A percentile compares a stretch with the other conserved stretches of the same genome.
These are phyloP conservation scores for Dermochelys coriacea DNA, from an alignment of 2,797 vertebrate genomes.

Conservation along the genomic window DNA sequence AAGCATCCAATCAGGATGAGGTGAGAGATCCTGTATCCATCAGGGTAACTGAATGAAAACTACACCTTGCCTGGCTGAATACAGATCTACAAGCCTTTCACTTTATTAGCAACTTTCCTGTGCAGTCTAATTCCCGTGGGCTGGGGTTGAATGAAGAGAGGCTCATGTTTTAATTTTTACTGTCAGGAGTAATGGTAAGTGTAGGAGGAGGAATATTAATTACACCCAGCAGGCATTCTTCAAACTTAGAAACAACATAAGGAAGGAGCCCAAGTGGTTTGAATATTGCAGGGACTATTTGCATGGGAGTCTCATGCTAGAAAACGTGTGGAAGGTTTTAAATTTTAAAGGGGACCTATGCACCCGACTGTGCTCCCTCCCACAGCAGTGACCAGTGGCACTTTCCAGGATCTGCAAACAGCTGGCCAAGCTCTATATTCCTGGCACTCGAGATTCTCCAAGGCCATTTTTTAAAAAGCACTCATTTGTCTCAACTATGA, in stretches of 20 bases:
- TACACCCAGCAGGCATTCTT: slow-evolving; percentile 67
- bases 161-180: slow-evolving; percentile 72
- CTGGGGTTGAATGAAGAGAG: slow-evolving; percentile 69
- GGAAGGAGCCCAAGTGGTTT: slow-evolving; percentile 65
- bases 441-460: neutral
- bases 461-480: neutral
- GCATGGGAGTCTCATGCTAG: slow-evolving; percentile 44
- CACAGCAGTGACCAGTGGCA: neutral
- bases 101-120: slow-evolving; percentile 41
- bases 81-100: slow-evolving; percentile 41
- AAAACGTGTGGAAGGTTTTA: slow-evolving; percentile 49
- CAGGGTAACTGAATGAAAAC: slow-evolving; percentile 43
- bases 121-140: slow-evolving; percentile 57
- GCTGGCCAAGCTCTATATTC: neutral
- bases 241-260: slow-evolving; percentile 68
- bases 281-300: slow-evolving; percentile 40
- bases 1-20: neutral
- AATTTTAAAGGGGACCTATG: neutral
- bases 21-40: slow-evolving; percentile 36
- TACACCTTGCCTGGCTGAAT: slow-evolving; percentile 51
- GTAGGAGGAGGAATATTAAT: slow-evolving; percentile 72
- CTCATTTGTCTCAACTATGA: neutral
- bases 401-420: too few species aligned
- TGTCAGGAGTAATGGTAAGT: slow-evolving; percentile 67
- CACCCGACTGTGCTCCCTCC: neutral